Percentiles rank a stretch among this genome's conserved stretches.
phyloP scores from a whole-genome alignment of 2,797 vertebrate species.

The Emydoidea blandingii region DNA sequence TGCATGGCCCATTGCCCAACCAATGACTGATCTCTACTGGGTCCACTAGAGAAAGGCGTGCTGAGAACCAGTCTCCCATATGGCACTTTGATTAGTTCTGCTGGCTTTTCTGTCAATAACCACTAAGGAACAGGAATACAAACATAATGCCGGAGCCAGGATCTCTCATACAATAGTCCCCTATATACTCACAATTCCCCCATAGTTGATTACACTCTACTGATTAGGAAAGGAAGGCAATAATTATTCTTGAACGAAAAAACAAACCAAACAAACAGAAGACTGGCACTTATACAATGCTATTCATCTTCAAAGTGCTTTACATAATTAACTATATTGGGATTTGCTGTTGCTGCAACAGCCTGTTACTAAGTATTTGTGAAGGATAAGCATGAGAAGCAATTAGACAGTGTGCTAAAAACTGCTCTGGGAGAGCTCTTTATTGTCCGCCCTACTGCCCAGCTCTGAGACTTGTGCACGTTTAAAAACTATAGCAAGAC shows the following conservation, averaged over 20 bases:
- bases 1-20: not conserved
- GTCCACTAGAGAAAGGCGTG: not conserved
- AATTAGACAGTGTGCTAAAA: not conserved
- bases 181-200: slow-evolving; percentile 6
- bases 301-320: slow-evolving; percentile 49
- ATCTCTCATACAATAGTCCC: slow-evolving; percentile 12
- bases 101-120: not conserved
- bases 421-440: slow-evolving; percentile 9
- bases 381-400: slow-evolving; percentile 13
- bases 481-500: not conserved
- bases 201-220: slow-evolving; percentile 38
- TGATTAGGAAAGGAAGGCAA: slow-evolving; percentile 53
- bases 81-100: fast-evolving
- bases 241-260: slow-evolving; percentile 38
- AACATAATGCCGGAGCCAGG: not conserved
- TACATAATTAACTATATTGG: slow-evolving; percentile 63
- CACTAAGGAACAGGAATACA: not conserved
- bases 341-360: slow-evolving; percentile 14
- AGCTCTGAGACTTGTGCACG: fast-evolving
- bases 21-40: not conserved
- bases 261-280: not conserved
- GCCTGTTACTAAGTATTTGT: slow-evolving; percentile 13
- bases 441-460: not conserved
- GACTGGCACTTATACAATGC: slow-evolving; percentile 25
- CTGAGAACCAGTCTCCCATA: not conserved